These are phyloP conservation scores for Ectropis crepuscularia DNA, from an alignment of 2,888 invertebrate species.

Conservation along the genomic window DNA sequence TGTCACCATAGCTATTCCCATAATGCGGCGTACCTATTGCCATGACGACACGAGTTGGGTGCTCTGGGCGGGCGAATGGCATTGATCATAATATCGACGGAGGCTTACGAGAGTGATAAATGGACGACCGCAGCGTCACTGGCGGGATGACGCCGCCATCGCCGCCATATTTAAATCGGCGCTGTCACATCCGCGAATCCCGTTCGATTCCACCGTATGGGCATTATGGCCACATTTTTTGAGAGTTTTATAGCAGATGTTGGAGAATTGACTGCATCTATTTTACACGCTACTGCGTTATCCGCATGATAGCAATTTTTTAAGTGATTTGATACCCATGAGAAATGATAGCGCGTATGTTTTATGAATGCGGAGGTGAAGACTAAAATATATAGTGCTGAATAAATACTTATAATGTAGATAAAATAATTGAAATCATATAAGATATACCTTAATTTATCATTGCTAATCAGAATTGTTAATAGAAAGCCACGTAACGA, in stretches of 20 bases:
- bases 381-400: no score
- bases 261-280: background rate
- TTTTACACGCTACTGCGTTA: no score
- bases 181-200: slow-evolving; percentile 73
- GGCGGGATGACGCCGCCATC: slow-evolving; percentile 69
- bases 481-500: no score
- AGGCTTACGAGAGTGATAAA: slow-evolving; percentile 83
- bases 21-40: slow-evolving; percentile 32
- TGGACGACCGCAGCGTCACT: slow-evolving; percentile 76
- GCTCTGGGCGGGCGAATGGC: slow-evolving; percentile 71
- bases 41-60: slow-evolving; percentile 55
- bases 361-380: no score
- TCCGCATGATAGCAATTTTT: no score
- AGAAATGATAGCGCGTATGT: no score
- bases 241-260: slow-evolving; percentile 3
- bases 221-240: slow-evolving; percentile 3
- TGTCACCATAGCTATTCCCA: no score
- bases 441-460: no score
- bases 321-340: no score
- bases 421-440: no score
- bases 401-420: no score
- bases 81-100: slow-evolving; percentile 85
- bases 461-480: no score
- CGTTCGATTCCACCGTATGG: slow-evolving; percentile 37
- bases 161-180: slow-evolving; percentile 80